Conservation (phyloP, 1,140 invertebrate genomes). For the Ctenoplectra terminalis region DNA sequence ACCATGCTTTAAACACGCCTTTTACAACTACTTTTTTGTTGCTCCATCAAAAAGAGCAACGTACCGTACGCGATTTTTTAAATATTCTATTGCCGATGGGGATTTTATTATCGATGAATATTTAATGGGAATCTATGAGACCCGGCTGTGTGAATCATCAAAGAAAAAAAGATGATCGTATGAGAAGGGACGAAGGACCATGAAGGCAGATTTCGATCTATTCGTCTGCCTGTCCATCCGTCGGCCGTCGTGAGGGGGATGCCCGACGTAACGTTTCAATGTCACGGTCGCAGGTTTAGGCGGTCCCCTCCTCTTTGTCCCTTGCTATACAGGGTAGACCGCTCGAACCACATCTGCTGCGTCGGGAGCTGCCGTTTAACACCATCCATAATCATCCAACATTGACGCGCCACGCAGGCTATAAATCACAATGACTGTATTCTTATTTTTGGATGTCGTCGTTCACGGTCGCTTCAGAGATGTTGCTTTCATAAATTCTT, state of each 20-base stretch:
- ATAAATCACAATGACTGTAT: conserved; percentile 41
- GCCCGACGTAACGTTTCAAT: conserved; percentile 67
- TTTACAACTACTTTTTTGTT: too few relatives aligned
- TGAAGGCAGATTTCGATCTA: conserved; percentile 61
- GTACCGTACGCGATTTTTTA: background rate
- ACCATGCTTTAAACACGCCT: too few relatives aligned
- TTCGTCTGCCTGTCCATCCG: conserved; percentile 54
- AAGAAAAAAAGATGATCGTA: conserved; percentile 34
- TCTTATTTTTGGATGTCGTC: conserved; percentile 17
- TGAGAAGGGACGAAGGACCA: conserved; percentile 45
- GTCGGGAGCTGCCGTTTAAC: conserved; percentile 44
- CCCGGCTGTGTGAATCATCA: conserved; percentile 3
- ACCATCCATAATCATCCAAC: conserved; percentile 49
- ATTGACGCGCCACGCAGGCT: conserved; percentile 25
- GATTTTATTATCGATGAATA: conserved; percentile 31
- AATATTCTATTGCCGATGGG: background rate
- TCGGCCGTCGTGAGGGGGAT: conserved; percentile 49
- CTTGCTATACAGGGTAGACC: conserved; percentile 48
- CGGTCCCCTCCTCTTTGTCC: conserved; percentile 40
- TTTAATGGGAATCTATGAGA: conserved; percentile 27
- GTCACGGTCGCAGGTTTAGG: conserved; percentile 66
- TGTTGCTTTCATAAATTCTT: background rate
- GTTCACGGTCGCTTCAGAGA: background rate
- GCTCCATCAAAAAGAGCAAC: background rate
- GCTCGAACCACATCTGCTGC: conserved; percentile 51